Evolutionary conservation across 1,140 invertebrate species (phyloP), one percentile per base, ranked within the genome.

Genomic region (Galleria mellonella): DNA sequence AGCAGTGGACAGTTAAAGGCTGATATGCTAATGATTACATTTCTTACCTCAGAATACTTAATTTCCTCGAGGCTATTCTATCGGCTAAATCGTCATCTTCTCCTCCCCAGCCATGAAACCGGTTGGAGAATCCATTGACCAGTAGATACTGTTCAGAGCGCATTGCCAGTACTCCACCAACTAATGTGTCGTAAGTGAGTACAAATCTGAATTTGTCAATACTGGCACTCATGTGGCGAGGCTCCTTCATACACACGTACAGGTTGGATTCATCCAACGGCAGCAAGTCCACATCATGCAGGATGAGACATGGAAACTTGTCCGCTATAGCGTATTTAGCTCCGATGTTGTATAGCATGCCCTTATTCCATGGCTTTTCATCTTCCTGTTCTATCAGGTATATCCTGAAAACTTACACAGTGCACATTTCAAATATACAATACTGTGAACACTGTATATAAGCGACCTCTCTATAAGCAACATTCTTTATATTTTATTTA

Each of bases 221-320:
- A 51, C 94, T 95, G 0, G 95, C 95, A 53, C 95, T 96, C 92
- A 99, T 94, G 68, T 99, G 97, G 9, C 96, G 88, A 0, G 97
- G 97, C 61, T 91, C 88, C 32, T 89, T 86, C 1, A 94, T 91
- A 76, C 97, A 99, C 6, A 91, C 93, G 79, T 99, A 99, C 36
- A 98, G 89, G 86, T 98, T 98, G 8, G 91, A 89, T 35, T 90
- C 89, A 83, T 96, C 95, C 52, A 98, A 89, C 0, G 97, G 97
- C 49, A 99, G 89, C n/a, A 99, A 85, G 88, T 99, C 98, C 29
- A 99, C 94, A 69, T 99, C 98, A 72, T 98, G 97, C 63, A 99
- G 95, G 35, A 99, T 93, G 29, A 98, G 92, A 72, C 98, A 99
- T 4, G 95, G 91, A 83, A 92, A 96, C 42, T 90, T 89, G 31